Conservation (phyloP, 2,888 invertebrate genomes). For the Drosophila monieri region DNA sequence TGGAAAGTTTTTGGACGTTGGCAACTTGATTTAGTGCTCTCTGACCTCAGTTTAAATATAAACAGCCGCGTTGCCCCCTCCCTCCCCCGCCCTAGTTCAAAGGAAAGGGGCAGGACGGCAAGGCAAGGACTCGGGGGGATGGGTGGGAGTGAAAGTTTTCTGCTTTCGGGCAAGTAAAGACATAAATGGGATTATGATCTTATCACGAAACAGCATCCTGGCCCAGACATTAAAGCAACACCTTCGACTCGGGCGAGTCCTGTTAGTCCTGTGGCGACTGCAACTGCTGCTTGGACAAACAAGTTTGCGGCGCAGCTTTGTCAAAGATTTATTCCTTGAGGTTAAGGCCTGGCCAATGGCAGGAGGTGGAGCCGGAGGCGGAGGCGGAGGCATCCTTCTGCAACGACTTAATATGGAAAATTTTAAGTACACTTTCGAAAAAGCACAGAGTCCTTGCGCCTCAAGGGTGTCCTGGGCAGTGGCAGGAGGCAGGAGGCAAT, state of each 20-base stretch:
- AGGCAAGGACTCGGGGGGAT: constrained; percentile 18
- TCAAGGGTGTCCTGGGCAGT: too few relatives aligned
- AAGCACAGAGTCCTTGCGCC: not conserved
- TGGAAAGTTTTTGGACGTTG: constrained; percentile 59
- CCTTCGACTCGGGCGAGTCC: constrained; percentile 70
- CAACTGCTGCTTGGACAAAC: constrained; percentile 81
- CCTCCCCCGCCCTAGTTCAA: constrained; percentile 48
- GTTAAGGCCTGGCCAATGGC: constrained; percentile 67
- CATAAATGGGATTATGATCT: constrained; percentile 85
- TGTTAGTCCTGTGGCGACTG: constrained; percentile 36
- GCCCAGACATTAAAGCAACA: constrained; percentile 76
- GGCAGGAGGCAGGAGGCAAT: constrained; percentile 53
- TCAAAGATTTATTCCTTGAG: constrained; percentile 82
- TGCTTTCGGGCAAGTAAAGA: constrained; percentile 72
- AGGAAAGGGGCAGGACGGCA: not conserved
- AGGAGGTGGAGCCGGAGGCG: not conserved
- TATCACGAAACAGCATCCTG: constrained; percentile 75
- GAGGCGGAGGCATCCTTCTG: constrained; percentile 14
- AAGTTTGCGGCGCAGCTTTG: constrained; percentile 81
- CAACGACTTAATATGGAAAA: constrained; percentile 70
- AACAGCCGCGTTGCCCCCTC: constrained; percentile 73
- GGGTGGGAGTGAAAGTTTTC: constrained; percentile 63
- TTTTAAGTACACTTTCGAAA: constrained; percentile 57
- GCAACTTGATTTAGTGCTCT: constrained; percentile 84
- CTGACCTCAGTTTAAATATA: constrained; percentile 84